phyloP scores from a whole-genome alignment of 2,888 invertebrate genomes.

The Unio pictorum region DNA sequence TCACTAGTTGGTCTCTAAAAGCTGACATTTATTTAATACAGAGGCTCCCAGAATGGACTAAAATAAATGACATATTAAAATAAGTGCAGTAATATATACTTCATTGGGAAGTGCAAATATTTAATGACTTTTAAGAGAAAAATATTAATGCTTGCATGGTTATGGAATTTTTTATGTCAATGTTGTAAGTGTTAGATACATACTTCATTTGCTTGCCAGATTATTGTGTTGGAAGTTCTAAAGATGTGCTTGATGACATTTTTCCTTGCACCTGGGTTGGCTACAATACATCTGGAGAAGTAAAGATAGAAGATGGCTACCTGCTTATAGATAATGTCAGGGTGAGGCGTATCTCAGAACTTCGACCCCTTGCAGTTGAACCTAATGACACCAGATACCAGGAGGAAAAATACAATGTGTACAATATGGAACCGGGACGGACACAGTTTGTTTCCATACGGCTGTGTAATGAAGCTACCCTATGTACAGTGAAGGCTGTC shows the following conservation, averaged over 20 bases:
- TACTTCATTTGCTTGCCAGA: slow-evolving; percentile 21
- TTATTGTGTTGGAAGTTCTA: slow-evolving; percentile 37
- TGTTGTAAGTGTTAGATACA: no score
- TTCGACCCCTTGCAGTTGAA: slow-evolving; percentile 18
- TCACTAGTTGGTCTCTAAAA: no score
- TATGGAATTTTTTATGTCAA: no score
- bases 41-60: no score
- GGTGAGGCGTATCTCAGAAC: slow-evolving; percentile 25
- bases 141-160: no score
- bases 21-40: no score
- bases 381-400: slow-evolving; percentile 11
- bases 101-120: no score
- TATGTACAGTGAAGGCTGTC: slow-evolving; percentile 35
- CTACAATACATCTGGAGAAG: slow-evolving; percentile 29
- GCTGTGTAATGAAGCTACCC: slow-evolving; percentile 43
- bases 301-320: slow-evolving; percentile 29
- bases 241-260: slow-evolving; percentile 22
- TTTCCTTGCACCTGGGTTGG: slow-evolving; percentile 39
- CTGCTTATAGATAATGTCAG: slow-evolving; percentile 19
- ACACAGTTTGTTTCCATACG: slow-evolving; percentile 38
- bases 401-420: slow-evolving; percentile 16
- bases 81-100: no score
- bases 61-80: no score
- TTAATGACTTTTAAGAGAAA: no score
- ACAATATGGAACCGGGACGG: slow-evolving; percentile 45